Percentiles rank a stretch among this genome's conserved stretches.
Evolutionary conservation across 2,797 vertebrate genomes (phyloP).

Genomic region (Eulemur albifrons): DNA sequence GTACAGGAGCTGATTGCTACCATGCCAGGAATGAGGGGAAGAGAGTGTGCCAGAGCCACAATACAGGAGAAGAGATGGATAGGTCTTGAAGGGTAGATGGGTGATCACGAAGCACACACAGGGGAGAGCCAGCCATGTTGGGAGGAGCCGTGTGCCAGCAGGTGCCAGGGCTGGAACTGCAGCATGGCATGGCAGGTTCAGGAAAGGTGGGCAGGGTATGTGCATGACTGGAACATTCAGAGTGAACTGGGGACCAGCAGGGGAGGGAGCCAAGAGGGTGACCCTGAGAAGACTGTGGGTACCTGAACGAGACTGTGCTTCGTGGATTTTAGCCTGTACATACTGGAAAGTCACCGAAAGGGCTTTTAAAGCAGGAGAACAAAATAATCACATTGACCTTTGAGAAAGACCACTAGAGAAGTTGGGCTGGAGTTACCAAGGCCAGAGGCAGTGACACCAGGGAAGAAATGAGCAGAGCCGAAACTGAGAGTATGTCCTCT

Average conservation of each 20-base stretch:
- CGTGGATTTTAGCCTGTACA: neutral
- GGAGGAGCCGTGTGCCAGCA: neutral
- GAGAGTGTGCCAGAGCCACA: neutral
- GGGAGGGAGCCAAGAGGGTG: neutral
- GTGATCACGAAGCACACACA: neutral
- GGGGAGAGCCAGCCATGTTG: neutral
- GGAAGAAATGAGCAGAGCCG: neutral
- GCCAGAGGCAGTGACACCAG: neutral
- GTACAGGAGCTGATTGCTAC: neutral
- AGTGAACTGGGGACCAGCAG: neutral
- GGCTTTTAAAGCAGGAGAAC: neutral
- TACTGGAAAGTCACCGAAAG: neutral
- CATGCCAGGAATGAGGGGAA: no score
- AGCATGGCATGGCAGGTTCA: neutral
- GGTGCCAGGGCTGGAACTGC: no score
- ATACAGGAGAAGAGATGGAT: neutral
- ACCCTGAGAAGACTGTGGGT: neutral
- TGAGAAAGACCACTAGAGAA: neutral
- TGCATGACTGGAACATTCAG: neutral
- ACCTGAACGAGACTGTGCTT: neutral
- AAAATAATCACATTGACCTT: neutral
- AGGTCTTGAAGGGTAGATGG: no score
- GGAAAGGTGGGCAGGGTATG: neutral
- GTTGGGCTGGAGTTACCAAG: neutral
- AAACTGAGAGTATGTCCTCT: neutral